These are phyloP conservation scores for Microcebus ravelobensis DNA, from an alignment of 2,113 vertebrate genomes.

Conservation along the genomic window DNA sequence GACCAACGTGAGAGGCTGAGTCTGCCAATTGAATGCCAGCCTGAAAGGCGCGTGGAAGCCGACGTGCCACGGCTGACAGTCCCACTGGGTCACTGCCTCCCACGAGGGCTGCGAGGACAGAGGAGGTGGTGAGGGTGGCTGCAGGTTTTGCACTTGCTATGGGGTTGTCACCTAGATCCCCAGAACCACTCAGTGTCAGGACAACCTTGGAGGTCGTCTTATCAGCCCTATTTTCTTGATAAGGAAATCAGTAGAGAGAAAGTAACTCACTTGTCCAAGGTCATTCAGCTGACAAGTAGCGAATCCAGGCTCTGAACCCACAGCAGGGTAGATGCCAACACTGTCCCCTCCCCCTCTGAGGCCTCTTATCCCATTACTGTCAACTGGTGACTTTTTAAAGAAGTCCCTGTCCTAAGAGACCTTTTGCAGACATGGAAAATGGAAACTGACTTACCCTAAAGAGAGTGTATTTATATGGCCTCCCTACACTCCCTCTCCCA, in stretches of 20 bases:
- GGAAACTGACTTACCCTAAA: background rate
- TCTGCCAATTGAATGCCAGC: background rate
- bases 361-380: background rate
- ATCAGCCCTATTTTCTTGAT: background rate
- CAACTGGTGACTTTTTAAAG: constrained; percentile 9
- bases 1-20: background rate
- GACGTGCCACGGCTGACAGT: fast-evolving
- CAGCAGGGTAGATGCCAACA: background rate
- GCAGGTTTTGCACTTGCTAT: background rate
- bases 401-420: background rate
- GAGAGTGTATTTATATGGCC: background rate
- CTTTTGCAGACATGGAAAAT: background rate
- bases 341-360: background rate
- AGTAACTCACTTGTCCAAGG: background rate
- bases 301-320: background rate
- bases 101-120: background rate
- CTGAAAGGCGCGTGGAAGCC: background rate
- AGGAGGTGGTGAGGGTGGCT: background rate
- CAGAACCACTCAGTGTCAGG: background rate
- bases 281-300: background rate
- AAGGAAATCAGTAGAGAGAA: background rate
- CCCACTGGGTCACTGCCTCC: fast-evolving
- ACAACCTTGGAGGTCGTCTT: background rate
- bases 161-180: no score
- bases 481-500: background rate